Evolutionary conservation across 2,888 invertebrate species (phyloP).

Genomic region (Monochamus alternatus): DNA sequence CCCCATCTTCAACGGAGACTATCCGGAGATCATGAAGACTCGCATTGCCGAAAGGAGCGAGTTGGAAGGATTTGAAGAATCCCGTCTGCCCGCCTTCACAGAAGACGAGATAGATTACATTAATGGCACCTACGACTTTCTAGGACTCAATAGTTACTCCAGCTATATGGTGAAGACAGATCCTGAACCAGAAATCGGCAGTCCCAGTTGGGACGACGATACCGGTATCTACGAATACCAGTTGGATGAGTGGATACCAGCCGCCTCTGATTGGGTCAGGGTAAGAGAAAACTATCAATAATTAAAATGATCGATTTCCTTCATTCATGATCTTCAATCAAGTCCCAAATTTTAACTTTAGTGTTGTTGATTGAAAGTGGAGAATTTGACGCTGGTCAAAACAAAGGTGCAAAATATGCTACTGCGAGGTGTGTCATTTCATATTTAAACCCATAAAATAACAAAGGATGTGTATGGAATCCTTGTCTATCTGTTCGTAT

Average conservation of each 20-base stretch:
- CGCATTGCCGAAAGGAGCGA: conserved; percentile 75
- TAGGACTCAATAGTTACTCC: conserved; percentile 78
- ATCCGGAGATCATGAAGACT: conserved; percentile 78
- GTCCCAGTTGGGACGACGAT: conserved; percentile 58
- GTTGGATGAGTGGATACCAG: conserved; percentile 72
- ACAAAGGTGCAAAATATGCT: no score
- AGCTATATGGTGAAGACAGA: conserved; percentile 67
- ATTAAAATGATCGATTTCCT: background rate
- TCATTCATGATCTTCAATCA: no score
- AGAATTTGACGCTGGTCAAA: no score
- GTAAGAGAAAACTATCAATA: conserved; percentile 7
- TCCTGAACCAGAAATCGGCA: conserved; percentile 62
- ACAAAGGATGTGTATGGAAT: no score
- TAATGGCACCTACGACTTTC: conserved; percentile 78
- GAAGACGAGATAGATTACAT: conserved; percentile 75
- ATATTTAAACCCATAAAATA: no score
- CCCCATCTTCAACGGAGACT: conserved; percentile 80
- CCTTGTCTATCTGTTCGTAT: no score
- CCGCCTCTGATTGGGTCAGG: conserved; percentile 61
- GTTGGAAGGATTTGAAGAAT: conserved; percentile 69
- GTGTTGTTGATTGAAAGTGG: no score
- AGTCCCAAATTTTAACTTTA: background rate
- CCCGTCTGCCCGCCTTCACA: conserved; percentile 78
- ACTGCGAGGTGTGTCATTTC: no score
- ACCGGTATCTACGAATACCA: conserved; percentile 57